Evolutionary conservation across 1,140 invertebrate species (phyloP).

Genomic region (Anagrus nilaparvatae): DNA sequence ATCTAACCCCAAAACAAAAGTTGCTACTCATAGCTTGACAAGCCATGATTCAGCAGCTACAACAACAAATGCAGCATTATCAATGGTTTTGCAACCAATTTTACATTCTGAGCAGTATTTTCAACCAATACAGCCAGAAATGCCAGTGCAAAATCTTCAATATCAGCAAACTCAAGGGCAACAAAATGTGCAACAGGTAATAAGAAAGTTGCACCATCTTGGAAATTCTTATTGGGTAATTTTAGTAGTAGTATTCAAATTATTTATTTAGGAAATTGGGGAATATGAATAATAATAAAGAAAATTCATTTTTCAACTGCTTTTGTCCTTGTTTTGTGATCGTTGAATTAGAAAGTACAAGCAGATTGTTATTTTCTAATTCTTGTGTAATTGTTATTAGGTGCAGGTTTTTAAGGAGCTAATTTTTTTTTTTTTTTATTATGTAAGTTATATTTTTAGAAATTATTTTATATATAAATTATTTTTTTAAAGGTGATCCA

Average conservation of each 20-base stretch:
- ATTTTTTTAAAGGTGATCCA: constrained; percentile 7
- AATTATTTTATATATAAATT: neutral
- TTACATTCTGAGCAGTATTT: constrained; percentile 35
- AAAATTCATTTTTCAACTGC: no score
- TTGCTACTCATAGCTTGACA: constrained; percentile 25
- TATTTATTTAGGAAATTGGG: no score
- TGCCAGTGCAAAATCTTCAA: constrained; percentile 16
- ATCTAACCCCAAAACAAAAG: constrained; percentile 39
- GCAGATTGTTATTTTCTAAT: no score
- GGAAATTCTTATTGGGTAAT: constrained; percentile 14
- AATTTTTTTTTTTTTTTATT: neutral
- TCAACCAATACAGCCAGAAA: constrained; percentile 34
- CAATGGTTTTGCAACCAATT: constrained; percentile 15
- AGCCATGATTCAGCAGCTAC: constrained; percentile 20
- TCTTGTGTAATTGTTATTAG: no score
- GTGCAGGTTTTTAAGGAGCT: neutral
- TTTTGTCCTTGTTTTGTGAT: no score
- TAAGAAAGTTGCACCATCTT: constrained; percentile 12
- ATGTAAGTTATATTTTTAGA: neutral
- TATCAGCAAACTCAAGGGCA: constrained; percentile 22
- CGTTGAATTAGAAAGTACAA: no score
- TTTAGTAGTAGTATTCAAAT: no score
- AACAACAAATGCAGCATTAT: constrained; percentile 15
- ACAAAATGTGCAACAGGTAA: constrained; percentile 24
- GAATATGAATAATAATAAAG: no score